Evolutionary conservation across 2,797 vertebrate species (phyloP), one percentile per base, ranked within the genome.

Genomic region (Cynodonichthys magdalenae): DNA sequence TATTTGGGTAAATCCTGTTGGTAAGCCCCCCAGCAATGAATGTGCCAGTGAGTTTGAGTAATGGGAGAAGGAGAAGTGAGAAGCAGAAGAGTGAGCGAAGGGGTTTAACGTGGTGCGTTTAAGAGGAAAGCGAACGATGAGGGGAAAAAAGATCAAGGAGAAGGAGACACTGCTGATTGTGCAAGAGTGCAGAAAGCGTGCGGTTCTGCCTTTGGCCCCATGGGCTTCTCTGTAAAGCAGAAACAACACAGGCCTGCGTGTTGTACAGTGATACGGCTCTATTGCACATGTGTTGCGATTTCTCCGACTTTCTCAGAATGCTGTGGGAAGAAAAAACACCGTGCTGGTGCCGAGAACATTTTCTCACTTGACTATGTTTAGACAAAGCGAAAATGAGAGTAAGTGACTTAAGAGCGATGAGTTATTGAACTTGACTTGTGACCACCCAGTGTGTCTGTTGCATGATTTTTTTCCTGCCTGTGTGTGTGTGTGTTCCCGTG

Each of bases 201-300:
- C 75, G 87, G 87, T 89, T 90, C 69, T 85, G 76, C 65, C 59
- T 74, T 82, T 53, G 83, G 75, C 83, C 86, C 81, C 87, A 83
- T 82, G 87, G 87, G 89, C 75, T 90, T 77, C 85, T 71, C 82
- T 79, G 75, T 65, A 87, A 82, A 81, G 85, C 83, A 90, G 83
- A 89, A 90, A 90, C 84, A 91, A 91, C 90, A 91, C 86, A 82
- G 79, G 74, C 73, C 84, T 89, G 82, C 71, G 85, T 86, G 77
- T 79, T 81, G 79, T 81, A 79, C 82, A 83, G 75, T 80, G 85
- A 88, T 89, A 88, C 11, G 74, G 77, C 65, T 81, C 85, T 74
- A 77, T 86, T 88, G 86, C 88, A 91, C 82, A 89, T 89, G 84
- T 90, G 86, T 90, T 87, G 89, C 87, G 89, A 90, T 81, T 86